Conservation (phyloP, 2,888 invertebrate genomes). For the Perithous albicinctus region DNA sequence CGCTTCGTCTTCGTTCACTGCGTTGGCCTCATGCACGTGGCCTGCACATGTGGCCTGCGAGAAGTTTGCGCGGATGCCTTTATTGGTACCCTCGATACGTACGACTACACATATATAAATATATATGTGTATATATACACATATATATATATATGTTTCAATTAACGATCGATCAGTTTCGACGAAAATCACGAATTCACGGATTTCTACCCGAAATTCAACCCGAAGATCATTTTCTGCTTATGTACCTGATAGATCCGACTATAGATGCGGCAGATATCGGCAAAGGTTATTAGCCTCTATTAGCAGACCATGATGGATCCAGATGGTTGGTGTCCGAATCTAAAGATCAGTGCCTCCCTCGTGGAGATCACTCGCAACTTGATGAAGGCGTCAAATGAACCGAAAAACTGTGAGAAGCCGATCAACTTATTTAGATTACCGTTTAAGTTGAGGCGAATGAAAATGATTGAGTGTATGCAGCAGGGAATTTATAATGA, state of each 20-base stretch:
- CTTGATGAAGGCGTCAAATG: background rate
- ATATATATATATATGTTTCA: background rate
- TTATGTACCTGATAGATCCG: background rate
- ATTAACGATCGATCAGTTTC: background rate
- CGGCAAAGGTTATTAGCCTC: too few relatives aligned
- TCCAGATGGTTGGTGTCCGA: too few relatives aligned
- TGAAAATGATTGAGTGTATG: background rate
- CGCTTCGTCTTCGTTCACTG: constrained; percentile 66
- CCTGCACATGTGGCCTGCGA: constrained; percentile 53
- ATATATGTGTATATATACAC: too few relatives aligned
- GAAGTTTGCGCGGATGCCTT: background rate
- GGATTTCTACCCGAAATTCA: background rate
- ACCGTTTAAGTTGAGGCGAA: background rate
- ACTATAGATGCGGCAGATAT: too few relatives aligned
- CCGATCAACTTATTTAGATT: background rate
- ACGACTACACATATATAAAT: too few relatives aligned
- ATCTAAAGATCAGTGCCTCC: too few relatives aligned
- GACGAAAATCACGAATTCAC: background rate
- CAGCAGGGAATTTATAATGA: constrained; percentile 1
- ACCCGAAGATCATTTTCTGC: too few relatives aligned
- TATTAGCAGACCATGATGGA: too few relatives aligned
- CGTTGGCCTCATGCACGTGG: constrained; percentile 66
- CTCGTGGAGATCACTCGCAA: too few relatives aligned
- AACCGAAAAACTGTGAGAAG: background rate
- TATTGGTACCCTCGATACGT: background rate